Conservation (phyloP, 2,888 invertebrate species). For the Amblyjoppa proteus region DNA sequence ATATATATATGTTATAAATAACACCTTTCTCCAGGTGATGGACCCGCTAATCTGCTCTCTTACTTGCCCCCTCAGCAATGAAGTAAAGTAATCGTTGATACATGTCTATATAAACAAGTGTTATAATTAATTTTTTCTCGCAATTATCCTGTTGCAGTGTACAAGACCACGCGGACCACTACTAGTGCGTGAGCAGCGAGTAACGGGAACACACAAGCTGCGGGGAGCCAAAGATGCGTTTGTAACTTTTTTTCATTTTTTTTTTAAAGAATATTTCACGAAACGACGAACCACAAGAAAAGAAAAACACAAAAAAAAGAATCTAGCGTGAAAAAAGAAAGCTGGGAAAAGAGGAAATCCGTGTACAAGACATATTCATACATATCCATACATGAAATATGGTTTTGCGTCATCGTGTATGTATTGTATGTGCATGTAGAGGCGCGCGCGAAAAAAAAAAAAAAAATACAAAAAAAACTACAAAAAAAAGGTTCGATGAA, state of each 20-base stretch:
- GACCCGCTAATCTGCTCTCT: no score
- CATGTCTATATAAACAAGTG: background rate
- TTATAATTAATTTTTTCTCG: background rate
- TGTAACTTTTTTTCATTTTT: slow-evolving; percentile 79
- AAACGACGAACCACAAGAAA: slow-evolving; percentile 40
- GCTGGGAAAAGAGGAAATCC: slow-evolving; percentile 37
- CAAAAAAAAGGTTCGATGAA: slow-evolving; percentile 25
- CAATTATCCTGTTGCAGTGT: slow-evolving; percentile 79
- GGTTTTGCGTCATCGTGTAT: slow-evolving; percentile 47
- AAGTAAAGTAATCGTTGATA: background rate
- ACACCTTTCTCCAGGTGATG: no score
- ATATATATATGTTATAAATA: no score
- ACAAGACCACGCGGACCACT: slow-evolving; percentile 83
- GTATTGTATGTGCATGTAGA: slow-evolving; percentile 41
- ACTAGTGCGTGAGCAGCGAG: slow-evolving; percentile 74
- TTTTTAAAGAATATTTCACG: slow-evolving; percentile 57
- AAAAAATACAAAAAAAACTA: slow-evolving; percentile 8
- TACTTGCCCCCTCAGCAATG: background rate
- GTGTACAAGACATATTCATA: slow-evolving; percentile 55
- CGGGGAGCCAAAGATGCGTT: slow-evolving; percentile 84
- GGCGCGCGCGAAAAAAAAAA: slow-evolving; percentile 34
- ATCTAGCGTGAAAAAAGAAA: slow-evolving; percentile 33
- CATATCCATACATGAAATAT: slow-evolving; percentile 49
- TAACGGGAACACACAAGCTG: slow-evolving; percentile 70
- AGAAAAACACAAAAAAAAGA: slow-evolving; percentile 43